Evolutionary conservation across 2,888 invertebrate species (phyloP).

Genomic region (Cephus spinipes): DNA sequence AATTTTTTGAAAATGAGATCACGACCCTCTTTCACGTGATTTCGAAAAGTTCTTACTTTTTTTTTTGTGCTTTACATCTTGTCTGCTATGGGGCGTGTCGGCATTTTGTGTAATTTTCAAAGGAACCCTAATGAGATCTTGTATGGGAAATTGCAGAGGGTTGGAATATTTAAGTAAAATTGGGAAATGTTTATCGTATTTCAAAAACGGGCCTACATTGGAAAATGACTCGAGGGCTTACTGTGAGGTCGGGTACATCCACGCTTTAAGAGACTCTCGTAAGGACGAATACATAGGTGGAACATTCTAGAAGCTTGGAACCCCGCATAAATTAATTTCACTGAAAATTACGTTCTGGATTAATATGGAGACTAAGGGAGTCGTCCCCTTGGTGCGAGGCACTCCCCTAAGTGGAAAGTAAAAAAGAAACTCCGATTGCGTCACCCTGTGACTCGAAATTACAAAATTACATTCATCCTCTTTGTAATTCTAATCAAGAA

Average conservation of each 20-base stretch:
- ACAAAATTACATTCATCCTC: not conserved
- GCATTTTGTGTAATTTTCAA: not conserved
- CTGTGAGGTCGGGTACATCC: not conserved
- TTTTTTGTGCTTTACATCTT: no score
- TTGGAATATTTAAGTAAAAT: not conserved
- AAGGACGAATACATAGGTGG: not conserved
- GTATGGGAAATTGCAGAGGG: not conserved
- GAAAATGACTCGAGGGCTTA: not conserved
- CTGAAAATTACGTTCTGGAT: not conserved
- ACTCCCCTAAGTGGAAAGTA: not conserved
- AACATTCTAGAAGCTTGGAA: not conserved
- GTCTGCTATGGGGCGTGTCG: no score
- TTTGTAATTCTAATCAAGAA: not conserved
- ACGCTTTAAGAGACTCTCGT: not conserved
- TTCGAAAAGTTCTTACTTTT: no score
- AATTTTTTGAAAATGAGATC: not conserved
- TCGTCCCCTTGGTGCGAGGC: not conserved
- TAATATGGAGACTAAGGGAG: not conserved
- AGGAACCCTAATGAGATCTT: not conserved
- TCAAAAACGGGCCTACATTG: not conserved
- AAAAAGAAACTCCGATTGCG: not conserved
- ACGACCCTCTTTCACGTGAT: not conserved
- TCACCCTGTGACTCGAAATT: not conserved
- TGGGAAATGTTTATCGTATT: not conserved
- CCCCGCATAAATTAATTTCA: not conserved